Base-by-base conservation (phyloP, 2,888 invertebrate species). In the Patella depressa region DNA sequence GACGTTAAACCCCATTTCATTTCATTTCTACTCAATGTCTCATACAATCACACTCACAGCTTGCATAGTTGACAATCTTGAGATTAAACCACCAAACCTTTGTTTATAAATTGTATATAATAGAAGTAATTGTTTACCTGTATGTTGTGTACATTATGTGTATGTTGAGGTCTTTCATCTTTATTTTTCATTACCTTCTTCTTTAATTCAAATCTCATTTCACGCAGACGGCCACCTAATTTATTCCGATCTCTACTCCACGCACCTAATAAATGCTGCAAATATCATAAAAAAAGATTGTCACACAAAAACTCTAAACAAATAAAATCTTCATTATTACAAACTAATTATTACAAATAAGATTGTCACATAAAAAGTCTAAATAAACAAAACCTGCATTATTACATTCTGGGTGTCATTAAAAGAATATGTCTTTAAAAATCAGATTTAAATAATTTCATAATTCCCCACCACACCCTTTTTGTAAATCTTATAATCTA, bases 151-250 rank as follows among this genome's bases (percentile, higher is more conserved):
- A 45, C 45, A 45, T 45, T 45, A 45, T 45, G 19, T 65, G 65
- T 19, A 24, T 65, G 65, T 7, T 65, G 65, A 24, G 19, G 65
- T 24, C 14, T 65, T 65, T 65, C 65, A 11, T 65, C 65, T 65
- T 65, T 65, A 65, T 65, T 65, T n/a, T 65, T 65, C 24, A 65
- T 24, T 24, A 65, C 65, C 24, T 65, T 65, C 24, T 65, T 65
- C 65, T 65, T 65, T 24, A 65, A 24, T 65, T 65, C 65, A 65
- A 65, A 65, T 69, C 73, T 77, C 77, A 77, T 77, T 72, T 77
- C 77, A 5, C 69, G n/a, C 14, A 77, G 53, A 65, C 72, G 19
- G 1, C 77, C 77, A 53, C 73, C 57, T 19, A 77, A 29, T 54
- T 77, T 77, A 53, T 69, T 69, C 2, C 77, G 55, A 9, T 71